Conservation (phyloP, 2,797 vertebrate species). For the Rachycentron canadum region DNA sequence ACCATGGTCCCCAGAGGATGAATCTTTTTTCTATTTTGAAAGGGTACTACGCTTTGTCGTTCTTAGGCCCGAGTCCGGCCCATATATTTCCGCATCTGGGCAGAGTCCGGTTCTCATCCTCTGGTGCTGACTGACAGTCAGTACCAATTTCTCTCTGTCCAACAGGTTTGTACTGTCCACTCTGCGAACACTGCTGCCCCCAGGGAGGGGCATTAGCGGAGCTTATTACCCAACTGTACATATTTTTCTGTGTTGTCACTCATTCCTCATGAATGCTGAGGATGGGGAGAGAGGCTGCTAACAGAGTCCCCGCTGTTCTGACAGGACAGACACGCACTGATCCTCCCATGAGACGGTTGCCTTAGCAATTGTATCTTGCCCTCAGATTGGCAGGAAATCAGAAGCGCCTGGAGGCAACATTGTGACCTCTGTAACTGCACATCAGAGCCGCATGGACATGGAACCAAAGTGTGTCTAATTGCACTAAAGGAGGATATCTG, state of each 20-base stretch:
- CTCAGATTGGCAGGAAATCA: constrained; percentile 57
- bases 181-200: background rate
- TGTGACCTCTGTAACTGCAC: constrained; percentile 52
- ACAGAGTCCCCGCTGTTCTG: constrained; percentile 52
- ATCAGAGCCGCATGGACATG: constrained; percentile 44
- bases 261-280: constrained; percentile 6
- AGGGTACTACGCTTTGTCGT: no score
- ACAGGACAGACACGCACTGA: constrained; percentile 27
- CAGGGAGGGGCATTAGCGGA: background rate
- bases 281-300: constrained; percentile 8
- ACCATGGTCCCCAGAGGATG: background rate
- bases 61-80: no score
- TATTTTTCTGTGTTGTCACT: background rate
- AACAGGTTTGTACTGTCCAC: background rate
- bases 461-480: constrained; percentile 69
- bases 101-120: no score
- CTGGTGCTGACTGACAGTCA: no score
- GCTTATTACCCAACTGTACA: background rate
- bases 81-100: no score
- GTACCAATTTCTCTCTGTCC: background rate
- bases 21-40: no score
- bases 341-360: constrained; percentile 25
- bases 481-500: constrained; percentile 61
- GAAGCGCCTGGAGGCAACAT: constrained; percentile 55
- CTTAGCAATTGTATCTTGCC: constrained; percentile 26